A percentile compares a stretch with the other conserved stretches of the same genome.
These are phyloP conservation scores for Phycodurus eques DNA, from an alignment of 2,113 vertebrate genomes.

Conservation along the genomic window DNA sequence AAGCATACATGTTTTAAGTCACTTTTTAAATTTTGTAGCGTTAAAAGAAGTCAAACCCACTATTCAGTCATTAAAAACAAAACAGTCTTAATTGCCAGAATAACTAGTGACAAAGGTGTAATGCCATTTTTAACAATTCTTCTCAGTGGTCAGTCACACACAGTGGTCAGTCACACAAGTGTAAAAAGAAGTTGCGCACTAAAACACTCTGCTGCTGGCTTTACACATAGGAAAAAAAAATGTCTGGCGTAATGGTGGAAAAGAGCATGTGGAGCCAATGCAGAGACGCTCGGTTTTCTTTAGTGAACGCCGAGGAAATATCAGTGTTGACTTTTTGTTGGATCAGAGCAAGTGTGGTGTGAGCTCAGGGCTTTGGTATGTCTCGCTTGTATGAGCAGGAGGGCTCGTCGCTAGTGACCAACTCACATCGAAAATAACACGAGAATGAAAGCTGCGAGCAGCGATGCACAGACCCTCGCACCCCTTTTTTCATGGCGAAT, in stretches of 20 bases:
- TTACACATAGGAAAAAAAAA: background rate
- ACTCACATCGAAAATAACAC: background rate
- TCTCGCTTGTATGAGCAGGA: slow-evolving; percentile 26
- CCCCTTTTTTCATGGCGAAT: no score
- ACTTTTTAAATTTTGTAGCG: no score
- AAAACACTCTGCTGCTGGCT: background rate
- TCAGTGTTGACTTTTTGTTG: slow-evolving; percentile 68
- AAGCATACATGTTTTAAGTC: no score
- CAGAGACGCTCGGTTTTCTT: slow-evolving; percentile 61
- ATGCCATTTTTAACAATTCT: slow-evolving; percentile 37
- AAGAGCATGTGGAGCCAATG: slow-evolving; percentile 57
- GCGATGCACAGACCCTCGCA: no score
- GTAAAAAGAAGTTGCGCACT: background rate
- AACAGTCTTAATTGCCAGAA: background rate
- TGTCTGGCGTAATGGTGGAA: no score
- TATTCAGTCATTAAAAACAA: background rate
- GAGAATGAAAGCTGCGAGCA: background rate
- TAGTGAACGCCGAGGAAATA: slow-evolving; percentile 69
- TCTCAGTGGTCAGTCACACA: background rate
- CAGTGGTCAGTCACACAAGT: background rate
- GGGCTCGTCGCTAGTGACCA: background rate
- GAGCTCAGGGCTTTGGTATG: slow-evolving; percentile 74
- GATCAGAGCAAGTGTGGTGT: slow-evolving; percentile 50
- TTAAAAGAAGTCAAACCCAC: background rate
- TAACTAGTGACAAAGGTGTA: slow-evolving; percentile 32